These are phyloP conservation scores for Drosophila aff. DNA, from an alignment of 1,140 invertebrate species.

Conservation along the genomic window DNA sequence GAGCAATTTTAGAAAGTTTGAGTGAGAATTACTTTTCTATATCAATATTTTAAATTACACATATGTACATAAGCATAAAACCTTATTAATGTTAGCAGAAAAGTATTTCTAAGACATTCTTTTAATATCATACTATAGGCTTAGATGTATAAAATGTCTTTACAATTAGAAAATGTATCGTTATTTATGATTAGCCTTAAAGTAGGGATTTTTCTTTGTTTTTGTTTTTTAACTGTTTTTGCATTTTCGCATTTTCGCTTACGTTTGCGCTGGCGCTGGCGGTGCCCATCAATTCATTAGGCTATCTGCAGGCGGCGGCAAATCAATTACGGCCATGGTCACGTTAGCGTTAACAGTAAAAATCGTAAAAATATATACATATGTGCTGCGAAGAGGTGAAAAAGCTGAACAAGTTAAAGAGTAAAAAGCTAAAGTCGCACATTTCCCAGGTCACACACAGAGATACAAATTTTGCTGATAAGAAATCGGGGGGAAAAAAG, in stretches of 20 bases:
- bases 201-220: not conserved
- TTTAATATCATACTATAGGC: no score
- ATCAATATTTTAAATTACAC: no score
- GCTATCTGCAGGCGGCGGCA: constrained; percentile 45
- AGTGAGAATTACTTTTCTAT: no score
- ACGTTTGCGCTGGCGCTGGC: not conserved
- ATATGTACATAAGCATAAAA: no score
- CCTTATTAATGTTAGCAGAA: no score
- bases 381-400: not conserved
- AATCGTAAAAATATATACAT: constrained; percentile 15
- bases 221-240: not conserved
- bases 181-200: not conserved
- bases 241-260: not conserved
- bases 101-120: no score
- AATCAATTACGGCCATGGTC: constrained; percentile 79
- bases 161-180: no score
- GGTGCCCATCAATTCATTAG: constrained; percentile 31
- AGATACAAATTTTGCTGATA: constrained; percentile 57
- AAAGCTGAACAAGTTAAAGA: constrained; percentile 21
- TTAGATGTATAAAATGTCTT: no score
- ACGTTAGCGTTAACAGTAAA: constrained; percentile 41
- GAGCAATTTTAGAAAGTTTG: no score
- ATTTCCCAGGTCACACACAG: constrained; percentile 62
- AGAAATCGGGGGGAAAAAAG: constrained; percentile 55
- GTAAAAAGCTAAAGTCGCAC: constrained; percentile 32